A percentile compares a stretch with the other conserved stretches of the same genome.
These are phyloP conservation scores for Phyllotreta striolata DNA, from an alignment of 2,888 invertebrate genomes.

Conservation along the genomic window DNA sequence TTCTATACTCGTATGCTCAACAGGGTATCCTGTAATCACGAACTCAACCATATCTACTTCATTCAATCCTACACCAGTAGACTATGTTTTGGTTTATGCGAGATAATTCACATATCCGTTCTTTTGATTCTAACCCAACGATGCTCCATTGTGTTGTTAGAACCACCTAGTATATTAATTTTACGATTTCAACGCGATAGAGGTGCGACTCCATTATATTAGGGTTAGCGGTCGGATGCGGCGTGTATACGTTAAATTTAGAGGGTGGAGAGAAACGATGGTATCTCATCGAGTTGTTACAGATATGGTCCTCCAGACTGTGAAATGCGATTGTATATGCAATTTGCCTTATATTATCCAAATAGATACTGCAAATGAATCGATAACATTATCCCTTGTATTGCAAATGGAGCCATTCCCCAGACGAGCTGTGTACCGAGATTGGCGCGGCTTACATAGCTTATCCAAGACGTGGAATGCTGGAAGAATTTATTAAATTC, in stretches of 20 bases:
- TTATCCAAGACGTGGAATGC: constrained; percentile 7
- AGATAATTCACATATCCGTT: no score
- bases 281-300: constrained; percentile 41
- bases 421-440: constrained; percentile 18
- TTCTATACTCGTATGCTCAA: no score
- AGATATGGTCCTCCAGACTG: constrained; percentile 50
- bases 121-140: no score
- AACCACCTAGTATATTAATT: no score
- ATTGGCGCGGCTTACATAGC: constrained; percentile 15
- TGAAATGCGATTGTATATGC: constrained; percentile 55
- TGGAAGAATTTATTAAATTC: constrained; percentile 8
- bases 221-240: neutral
- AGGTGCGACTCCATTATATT: no score
- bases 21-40: no score
- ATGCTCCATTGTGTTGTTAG: no score
- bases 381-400: constrained; percentile 48
- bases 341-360: constrained; percentile 55
- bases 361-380: constrained; percentile 53
- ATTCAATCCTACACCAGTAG: no score
- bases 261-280: constrained; percentile 33
- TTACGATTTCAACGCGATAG: no score
- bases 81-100: no score
- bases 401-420: constrained; percentile 27
- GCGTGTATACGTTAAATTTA: constrained; percentile 19
- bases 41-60: no score